These are phyloP conservation scores for Numida meleagris DNA, from an alignment of 2,113 vertebrate species.

Conservation along the genomic window DNA sequence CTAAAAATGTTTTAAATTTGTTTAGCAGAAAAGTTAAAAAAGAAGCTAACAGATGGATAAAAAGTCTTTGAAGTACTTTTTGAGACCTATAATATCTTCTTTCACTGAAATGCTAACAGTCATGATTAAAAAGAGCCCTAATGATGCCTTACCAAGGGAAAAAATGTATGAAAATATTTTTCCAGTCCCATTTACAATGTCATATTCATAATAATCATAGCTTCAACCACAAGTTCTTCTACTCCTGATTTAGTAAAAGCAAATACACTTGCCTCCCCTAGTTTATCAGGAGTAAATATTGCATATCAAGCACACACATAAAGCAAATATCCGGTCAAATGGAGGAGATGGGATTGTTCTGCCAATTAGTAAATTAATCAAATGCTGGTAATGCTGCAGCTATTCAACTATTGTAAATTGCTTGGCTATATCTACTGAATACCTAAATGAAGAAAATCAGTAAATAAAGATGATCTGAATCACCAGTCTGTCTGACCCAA, in stretches of 20 bases:
- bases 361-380: slow-evolving; percentile 40
- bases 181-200: neutral
- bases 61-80: neutral
- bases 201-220: neutral
- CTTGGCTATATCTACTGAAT: neutral
- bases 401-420: slow-evolving; percentile 30
- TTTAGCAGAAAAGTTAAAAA: neutral
- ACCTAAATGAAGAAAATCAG: slow-evolving; percentile 13
- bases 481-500: slow-evolving; percentile 6
- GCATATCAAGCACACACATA: slow-evolving; percentile 6
- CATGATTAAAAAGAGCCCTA: neutral
- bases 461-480: slow-evolving; percentile 44
- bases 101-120: neutral
- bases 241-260: slow-evolving; percentile 30
- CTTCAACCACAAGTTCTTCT: slow-evolving; percentile 1
- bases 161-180: neutral
- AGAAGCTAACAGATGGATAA: neutral
- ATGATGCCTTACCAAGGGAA: neutral
- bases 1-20: neutral
- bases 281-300: slow-evolving; percentile 46
- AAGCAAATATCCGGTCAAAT: slow-evolving; percentile 53
- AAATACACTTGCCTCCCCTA: slow-evolving; percentile 15
- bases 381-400: slow-evolving; percentile 5
- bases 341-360: slow-evolving; percentile 17
- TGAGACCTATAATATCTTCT: neutral